Percentiles rank a stretch among this genome's conserved stretches.
phyloP scores from a whole-genome alignment of 64 coral and sea anemone species.

The Astreopora myriophthalma region DNA sequence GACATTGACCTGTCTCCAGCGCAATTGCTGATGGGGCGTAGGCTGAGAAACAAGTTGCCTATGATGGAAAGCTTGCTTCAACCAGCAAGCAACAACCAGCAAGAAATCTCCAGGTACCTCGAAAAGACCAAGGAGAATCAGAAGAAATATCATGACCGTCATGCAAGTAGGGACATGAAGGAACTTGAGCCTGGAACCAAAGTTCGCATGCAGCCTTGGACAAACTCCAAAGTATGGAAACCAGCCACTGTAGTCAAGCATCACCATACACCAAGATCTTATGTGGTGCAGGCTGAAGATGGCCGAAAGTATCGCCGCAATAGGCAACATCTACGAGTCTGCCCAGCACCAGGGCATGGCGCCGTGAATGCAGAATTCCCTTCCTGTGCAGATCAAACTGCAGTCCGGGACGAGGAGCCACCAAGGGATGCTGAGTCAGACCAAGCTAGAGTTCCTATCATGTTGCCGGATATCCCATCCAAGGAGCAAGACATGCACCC shows the following conservation, averaged over 20 bases:
- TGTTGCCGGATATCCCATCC: not conserved
- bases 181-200: not conserved
- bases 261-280: slow-evolving; percentile 42
- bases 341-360: not conserved
- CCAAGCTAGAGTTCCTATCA: not conserved
- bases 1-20: not conserved
- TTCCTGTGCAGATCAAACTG: no score
- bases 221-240: not conserved
- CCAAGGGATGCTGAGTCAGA: not conserved
- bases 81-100: not conserved
- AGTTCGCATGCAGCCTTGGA: not conserved
- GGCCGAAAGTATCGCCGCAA: not conserved
- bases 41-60: not conserved
- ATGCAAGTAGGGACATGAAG: not conserved
- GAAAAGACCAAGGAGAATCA: no score
- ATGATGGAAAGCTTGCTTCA: not conserved
- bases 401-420: not conserved
- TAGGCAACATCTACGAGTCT: slow-evolving; percentile 14
- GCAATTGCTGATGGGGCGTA: not conserved
- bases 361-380: not conserved
- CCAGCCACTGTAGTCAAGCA: slow-evolving; percentile 26
- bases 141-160: not conserved
- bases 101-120: not conserved
- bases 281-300: slow-evolving; percentile 8
- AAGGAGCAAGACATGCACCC: not conserved